Base-by-base conservation (phyloP, 2,797 vertebrate species). In the Brotula barbata region DNA sequence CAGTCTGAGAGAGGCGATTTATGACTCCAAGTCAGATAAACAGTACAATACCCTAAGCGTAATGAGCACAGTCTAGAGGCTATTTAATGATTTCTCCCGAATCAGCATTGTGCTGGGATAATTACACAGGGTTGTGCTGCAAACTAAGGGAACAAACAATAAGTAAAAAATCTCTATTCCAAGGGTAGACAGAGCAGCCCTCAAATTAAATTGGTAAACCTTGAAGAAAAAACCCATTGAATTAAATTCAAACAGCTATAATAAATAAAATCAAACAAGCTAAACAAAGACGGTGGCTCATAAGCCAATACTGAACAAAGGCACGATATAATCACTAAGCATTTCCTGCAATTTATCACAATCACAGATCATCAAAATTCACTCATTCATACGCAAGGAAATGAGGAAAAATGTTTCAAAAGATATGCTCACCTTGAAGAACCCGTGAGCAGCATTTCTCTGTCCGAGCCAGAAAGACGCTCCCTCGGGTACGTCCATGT, bases 381-480 rank as follows among this genome's bases (percentile, higher is more conserved):
- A 63, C 43, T 17, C 46, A 33, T 23, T 14, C 25, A 28, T 4
- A 4, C 25, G 25, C 8, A 28, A 28, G 8, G 8, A 28, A 28
- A 40, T 31, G 23, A 59, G 49, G 34, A 50, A 16, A 31, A 6
- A 28, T 28, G 33, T 54, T 48, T 33, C 46, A 9, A 17, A 22
- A 23, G 19, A 39, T 14, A 54, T 1, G 20, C 67, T 63, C 89
- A 98, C 96, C 96, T 98, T 98, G 83, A 97, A 98, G 83, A 95
- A 95, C 46, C 96, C 96, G 11, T 98, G 97, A 22, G 94, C 95
- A 8, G 91, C 90, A 80, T 97, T 98, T 84, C 97, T 94, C 84
- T 99, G 97, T 79, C 97, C 96, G 22, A 98, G 86, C 97, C 97
- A 99, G 87, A 99, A 92, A 0, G 93, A 91, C 45, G 95, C 92